Conservation (phyloP, 2,113 vertebrate genomes). For the Tringa solitaria region DNA sequence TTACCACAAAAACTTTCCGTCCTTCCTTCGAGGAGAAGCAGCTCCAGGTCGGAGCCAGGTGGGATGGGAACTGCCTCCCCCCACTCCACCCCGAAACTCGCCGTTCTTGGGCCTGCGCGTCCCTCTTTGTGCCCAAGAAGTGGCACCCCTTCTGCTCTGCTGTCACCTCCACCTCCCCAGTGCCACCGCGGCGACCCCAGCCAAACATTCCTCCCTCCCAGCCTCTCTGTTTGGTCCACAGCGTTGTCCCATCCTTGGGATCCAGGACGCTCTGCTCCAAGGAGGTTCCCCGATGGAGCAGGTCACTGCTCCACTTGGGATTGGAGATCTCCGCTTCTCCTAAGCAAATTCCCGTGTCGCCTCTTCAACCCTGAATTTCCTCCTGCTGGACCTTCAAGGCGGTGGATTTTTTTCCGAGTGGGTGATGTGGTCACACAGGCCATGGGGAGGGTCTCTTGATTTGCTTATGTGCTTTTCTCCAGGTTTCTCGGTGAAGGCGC, state of each 20-base stretch:
- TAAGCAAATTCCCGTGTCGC: neutral
- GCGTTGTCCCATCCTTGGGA: neutral
- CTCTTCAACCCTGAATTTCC: neutral
- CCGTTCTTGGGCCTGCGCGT: rapidly evolving
- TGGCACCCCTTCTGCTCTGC: neutral
- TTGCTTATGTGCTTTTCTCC: neutral
- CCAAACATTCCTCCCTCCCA: neutral
- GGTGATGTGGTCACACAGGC: neutral
- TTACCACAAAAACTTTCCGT: neutral
- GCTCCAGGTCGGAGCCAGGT: neutral
- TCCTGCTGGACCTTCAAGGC: rapidly evolving
- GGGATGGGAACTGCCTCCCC: neutral
- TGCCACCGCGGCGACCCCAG: neutral
- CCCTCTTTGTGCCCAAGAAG: neutral
- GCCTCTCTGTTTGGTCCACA: neutral
- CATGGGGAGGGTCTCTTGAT: neutral
- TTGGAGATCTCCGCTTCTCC: neutral
- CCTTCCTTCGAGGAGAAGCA: neutral
- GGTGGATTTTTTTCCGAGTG: neutral
- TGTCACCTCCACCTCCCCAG: rapidly evolving
- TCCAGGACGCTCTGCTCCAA: neutral
- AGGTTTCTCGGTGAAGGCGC: neutral
- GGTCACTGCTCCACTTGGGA: neutral
- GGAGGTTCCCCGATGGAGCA: neutral
- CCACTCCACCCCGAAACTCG: neutral